These are phyloP conservation scores for Colletes latitarsis DNA, from an alignment of 1,140 invertebrate genomes.

Conservation along the genomic window DNA sequence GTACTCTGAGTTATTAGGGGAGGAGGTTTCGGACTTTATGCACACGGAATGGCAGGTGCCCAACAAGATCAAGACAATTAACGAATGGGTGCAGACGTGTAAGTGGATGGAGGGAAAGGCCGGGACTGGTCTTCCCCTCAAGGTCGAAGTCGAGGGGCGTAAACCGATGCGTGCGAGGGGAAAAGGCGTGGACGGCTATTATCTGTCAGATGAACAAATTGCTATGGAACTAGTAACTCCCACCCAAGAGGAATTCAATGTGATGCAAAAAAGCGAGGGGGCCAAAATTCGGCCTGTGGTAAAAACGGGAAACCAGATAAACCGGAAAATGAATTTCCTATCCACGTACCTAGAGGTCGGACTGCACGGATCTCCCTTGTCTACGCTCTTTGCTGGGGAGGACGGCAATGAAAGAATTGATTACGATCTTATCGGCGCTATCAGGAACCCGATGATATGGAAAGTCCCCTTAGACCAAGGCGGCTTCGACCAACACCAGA, in stretches of 20 bases:
- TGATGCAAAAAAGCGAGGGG: conserved; percentile 2
- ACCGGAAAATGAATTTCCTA: conserved; percentile 13
- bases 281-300: neutral
- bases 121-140: neutral
- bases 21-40: neutral
- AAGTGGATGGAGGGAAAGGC: conserved; percentile 15
- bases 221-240: neutral
- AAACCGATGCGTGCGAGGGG: neutral
- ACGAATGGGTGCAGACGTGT: neutral
- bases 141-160: neutral
- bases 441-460: neutral
- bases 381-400: conserved; percentile 4
- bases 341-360: neutral
- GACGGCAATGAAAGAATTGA: neutral
- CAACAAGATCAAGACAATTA: neutral
- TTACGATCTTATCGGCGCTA: neutral
- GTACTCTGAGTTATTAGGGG: neutral
- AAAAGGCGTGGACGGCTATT: neutral
- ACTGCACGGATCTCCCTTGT: neutral
- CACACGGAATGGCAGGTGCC: neutral
- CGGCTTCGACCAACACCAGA: too few species aligned
- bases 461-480: conserved; percentile 12
- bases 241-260: neutral
- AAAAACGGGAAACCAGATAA: neutral
- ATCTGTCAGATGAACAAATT: neutral